Percentiles rank a stretch among this genome's conserved stretches.
phyloP scores from a whole-genome alignment of 2,113 vertebrate genomes.

The Danionella cerebrum region DNA sequence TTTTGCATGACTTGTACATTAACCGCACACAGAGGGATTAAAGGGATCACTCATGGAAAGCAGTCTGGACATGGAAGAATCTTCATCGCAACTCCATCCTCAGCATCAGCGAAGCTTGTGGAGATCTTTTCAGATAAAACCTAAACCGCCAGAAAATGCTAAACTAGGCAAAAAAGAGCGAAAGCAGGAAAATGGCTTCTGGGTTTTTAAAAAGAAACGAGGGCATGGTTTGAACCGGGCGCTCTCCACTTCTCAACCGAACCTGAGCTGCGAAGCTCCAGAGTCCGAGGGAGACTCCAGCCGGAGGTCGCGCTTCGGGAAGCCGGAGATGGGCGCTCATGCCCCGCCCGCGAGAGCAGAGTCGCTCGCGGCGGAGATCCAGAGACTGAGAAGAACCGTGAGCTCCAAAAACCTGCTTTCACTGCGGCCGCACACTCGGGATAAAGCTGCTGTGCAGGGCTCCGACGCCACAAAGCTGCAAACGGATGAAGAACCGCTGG shows the following conservation, averaged over 20 bases:
- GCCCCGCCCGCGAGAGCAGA: conserved; percentile 40
- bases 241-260: conserved; percentile 83
- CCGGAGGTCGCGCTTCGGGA: conserved; percentile 29
- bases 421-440: conserved; percentile 68
- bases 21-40: background rate
- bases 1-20: conserved; percentile 4
- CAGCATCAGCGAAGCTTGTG: conserved; percentile 64
- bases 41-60: conserved; percentile 54
- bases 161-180: conserved; percentile 59
- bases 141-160: conserved; percentile 60
- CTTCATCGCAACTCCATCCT: conserved; percentile 53
- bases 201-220: conserved; percentile 63
- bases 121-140: conserved; percentile 73
- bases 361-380: conserved; percentile 34
- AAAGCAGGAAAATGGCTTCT: conserved; percentile 50
- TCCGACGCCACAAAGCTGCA: conserved; percentile 43
- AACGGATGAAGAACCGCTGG: background rate
- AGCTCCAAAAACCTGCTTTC: conserved; percentile 46
- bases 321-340: conserved; percentile 23
- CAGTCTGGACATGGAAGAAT: conserved; percentile 31
- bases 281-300: conserved; percentile 53
- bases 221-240: conserved; percentile 70
- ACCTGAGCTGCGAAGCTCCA: conserved; percentile 71
- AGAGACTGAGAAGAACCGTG: conserved; percentile 30
- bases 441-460: conserved; percentile 68